Evolutionary conservation across 2,113 vertebrate genomes (phyloP), one percentile per base, ranked within the genome.

Genomic region (Parus major): DNA sequence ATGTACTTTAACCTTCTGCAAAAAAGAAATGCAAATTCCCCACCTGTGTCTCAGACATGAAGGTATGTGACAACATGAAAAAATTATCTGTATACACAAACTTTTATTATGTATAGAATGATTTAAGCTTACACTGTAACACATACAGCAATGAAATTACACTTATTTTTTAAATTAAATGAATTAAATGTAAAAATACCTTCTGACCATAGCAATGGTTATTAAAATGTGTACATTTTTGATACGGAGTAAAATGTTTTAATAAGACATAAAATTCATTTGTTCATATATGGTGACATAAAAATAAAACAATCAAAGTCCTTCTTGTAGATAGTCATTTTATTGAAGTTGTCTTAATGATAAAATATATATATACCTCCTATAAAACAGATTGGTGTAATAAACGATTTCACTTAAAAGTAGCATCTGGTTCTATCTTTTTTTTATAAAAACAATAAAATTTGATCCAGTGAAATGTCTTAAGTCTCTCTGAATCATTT

Each of bases 251-350:
- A 97, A 98, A 96, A 97, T 97, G 92, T 97, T 97, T 96, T 96
- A 92, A 94, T 96, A 86, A 96, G 96, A 94, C 90, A 92, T 94
- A 87, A 80, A 95, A 95, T 82, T 86, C 88, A 95, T 96, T 97
- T 95, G 94, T 96, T 97, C 96, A 96, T 92, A 76, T 98, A 93
- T 93, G 90, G 70, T 91, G 92, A 96, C 95, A 97, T 95, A 94
- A 91, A 97, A 97, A 95, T 97, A 98, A 94, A 98, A 92, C 70
- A 97, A 97, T 97, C 95, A 95, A 97, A 96, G 81, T 96, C 91
- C 84, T 95, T 94, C 97, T 97, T 98, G 97, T 98, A 98, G 97
- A 98, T 98, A 98, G 83, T 92, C 64, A 94, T 95, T 97, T 97
- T 96, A 94, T 96, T 97, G 84, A 93, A 95, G 90, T 92, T 95